Base-by-base conservation (phyloP, 1,140 invertebrate genomes). In the Oreohelix idahoensis region DNA sequence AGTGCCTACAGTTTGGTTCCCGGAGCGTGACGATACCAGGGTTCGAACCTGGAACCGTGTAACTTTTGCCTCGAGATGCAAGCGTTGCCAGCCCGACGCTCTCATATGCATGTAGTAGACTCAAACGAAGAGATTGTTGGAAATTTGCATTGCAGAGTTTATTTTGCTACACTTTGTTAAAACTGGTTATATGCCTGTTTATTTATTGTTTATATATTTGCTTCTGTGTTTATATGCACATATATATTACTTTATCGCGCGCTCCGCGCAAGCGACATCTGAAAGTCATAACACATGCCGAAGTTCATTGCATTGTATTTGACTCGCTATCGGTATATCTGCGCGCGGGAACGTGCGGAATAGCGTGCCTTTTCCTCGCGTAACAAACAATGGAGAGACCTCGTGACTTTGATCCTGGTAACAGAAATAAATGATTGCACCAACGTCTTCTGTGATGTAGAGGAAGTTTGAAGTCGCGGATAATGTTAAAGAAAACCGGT, bases 391-490 rank as follows among this genome's bases (percentile, higher is more conserved):
- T 66, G 17, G 20, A n/a, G 63, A 11, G 63, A 32, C 29, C 63
- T 35, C n/a, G 63, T 29, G 29, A 66, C 63, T 66, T 66, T 66
- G 63, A 66, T 66, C 63, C 29, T 23, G 63, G 29, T 5, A 29
- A 66, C 63, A 66, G 53, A 58, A 66, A 66, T 66, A 66, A 66
- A 66, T 32, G 63, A 66, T 66, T 32, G 63, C 29, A 66, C 63
- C 29, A n/a, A 66, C n/a, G 63, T 29, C n/a, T 29, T 66, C 63
- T 66, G 63, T 66, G 63, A 66, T 66, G 63, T 66, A 29, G n/a
- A 32, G 63, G 63, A 66, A 35, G 63, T 5, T 11, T 5, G n/a
- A 2, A n/a, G 63, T 32, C 23, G 63, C 63, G 8, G 63, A 35
- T 66, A 29, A 66, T 66, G 63, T 66, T 29, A 29, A 66, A 66